Base-by-base conservation (phyloP, 2,888 invertebrate species). In the Ophion costatus region DNA sequence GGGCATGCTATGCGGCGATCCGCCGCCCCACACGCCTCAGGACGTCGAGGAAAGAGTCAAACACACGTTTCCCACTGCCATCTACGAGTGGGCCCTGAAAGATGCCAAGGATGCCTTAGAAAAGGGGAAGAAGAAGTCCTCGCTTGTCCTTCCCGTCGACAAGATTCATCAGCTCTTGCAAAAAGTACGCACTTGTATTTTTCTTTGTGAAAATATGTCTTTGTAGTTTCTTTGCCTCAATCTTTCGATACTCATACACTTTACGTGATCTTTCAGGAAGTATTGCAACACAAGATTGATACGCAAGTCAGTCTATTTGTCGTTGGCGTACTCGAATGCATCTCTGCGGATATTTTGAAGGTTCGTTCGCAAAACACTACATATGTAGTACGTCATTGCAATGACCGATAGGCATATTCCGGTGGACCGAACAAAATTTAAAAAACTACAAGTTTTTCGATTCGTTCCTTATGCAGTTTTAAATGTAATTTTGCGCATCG, bases 41-140 rank as follows among this genome's bases (percentile, higher is more conserved):
- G 99, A 99, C 94, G 98, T 99, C 89, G 98, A 99, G 93, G 98
- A 98, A 90, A 95, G 98, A 87, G 98, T 99, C 56, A 96, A 97
- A 88, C 97, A 97, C 89, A 97, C 98, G 77, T 98, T 99, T 95
- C 99, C 99, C n/a, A 97, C 97, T 20, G 98, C 99, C 4, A 97
- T 99, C 89, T 98, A 98, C 94, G 96, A 96, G 93, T 99, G 98
- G 98, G 98, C 98, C 73, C 95, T 98, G 84, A 96, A 96, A 87
- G 98, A 99, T 93, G 99, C 98, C 22, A 96, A 97, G 88, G 97
- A 97, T 91, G 97, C 97, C 71, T 95, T 97, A 86, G 97, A 97
- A 89, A 96, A 96, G 91, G 96, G 96, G 79, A 97, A 97, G 92
- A 97, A 97, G 92, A 96, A 97, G 90, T 96, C 96, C 33, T 94